Evolutionary conservation across 2,888 invertebrate genomes (phyloP).

Genomic region (Rhabditophanes sp.): DNA sequence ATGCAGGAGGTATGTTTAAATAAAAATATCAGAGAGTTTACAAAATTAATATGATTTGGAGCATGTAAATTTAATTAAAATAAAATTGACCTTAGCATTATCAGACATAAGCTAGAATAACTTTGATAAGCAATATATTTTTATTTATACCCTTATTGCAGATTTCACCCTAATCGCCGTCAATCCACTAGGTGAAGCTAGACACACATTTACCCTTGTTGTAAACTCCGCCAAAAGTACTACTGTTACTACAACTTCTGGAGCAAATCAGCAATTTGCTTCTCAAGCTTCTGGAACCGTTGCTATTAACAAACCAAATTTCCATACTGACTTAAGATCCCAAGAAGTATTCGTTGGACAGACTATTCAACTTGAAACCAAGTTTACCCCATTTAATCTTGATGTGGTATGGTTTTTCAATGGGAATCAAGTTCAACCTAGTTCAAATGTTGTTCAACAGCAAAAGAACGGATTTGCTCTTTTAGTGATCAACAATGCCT

Average conservation of each 20-base stretch:
- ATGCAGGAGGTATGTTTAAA: no score
- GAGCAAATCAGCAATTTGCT: not conserved
- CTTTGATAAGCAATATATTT: not conserved
- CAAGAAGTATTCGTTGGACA: slow-evolving; percentile 83
- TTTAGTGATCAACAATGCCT: slow-evolving; percentile 57
- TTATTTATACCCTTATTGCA: no score
- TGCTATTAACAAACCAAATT: slow-evolving; percentile 55
- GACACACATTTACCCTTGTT: slow-evolving; percentile 63
- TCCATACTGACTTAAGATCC: slow-evolving; percentile 76
- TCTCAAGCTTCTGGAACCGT: slow-evolving; percentile 5
- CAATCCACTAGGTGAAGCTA: slow-evolving; percentile 72
- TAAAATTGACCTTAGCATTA: no score
- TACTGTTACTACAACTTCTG: not conserved
- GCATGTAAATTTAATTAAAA: no score
- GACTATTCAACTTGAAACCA: slow-evolving; percentile 79
- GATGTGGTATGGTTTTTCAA: slow-evolving; percentile 90
- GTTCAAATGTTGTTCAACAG: no score
- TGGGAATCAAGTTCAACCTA: slow-evolving; percentile 56
- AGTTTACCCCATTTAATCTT: slow-evolving; percentile 81
- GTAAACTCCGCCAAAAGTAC: slow-evolving; percentile 46
- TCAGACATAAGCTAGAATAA: no score
- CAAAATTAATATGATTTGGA: no score
- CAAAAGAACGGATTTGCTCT: slow-evolving; percentile 93
- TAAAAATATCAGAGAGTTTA: no score
- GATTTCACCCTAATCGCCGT: slow-evolving; percentile 86